Evolutionary conservation across 2,113 vertebrate species (phyloP).

Genomic region (Barbus barbus): DNA sequence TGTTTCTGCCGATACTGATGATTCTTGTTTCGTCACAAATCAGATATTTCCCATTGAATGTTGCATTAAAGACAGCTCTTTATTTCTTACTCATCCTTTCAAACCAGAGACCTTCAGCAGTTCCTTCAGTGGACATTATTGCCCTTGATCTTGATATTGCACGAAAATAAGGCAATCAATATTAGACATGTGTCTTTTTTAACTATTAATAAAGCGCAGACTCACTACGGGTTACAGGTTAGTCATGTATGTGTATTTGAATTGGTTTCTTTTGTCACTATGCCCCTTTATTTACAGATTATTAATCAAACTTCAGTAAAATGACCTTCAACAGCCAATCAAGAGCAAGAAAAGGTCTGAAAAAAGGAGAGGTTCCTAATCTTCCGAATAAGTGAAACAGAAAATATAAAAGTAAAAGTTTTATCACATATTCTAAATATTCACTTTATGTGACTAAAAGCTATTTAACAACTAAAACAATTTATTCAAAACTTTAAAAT

Average conservation of each 20-base stretch:
- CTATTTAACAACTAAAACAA: not conserved
- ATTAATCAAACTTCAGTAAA: not conserved
- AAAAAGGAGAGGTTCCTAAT: not conserved
- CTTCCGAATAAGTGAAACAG: not conserved
- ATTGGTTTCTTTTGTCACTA: not conserved
- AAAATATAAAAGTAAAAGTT: not conserved
- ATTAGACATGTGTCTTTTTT: not conserved
- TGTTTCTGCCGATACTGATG: not conserved
- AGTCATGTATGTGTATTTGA: no score
- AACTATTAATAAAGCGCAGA: not conserved
- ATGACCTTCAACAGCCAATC: not conserved
- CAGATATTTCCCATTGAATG: not conserved
- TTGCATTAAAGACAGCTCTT: not conserved
- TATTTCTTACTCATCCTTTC: not conserved
- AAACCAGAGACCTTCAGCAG: not conserved
- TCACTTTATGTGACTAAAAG: not conserved
- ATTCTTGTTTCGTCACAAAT: not conserved
- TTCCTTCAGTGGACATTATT: not conserved
- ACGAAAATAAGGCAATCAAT: not conserved
- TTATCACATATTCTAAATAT: no score
- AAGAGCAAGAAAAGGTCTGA: not conserved
- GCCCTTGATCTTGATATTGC: not conserved
- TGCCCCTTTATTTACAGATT: not conserved
- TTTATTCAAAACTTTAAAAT: not conserved
- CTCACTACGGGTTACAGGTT: no score